Percentiles rank a stretch among this genome's conserved stretches.
Conservation (phyloP, 1,140 invertebrate species). For the Thrips palmi region DNA sequence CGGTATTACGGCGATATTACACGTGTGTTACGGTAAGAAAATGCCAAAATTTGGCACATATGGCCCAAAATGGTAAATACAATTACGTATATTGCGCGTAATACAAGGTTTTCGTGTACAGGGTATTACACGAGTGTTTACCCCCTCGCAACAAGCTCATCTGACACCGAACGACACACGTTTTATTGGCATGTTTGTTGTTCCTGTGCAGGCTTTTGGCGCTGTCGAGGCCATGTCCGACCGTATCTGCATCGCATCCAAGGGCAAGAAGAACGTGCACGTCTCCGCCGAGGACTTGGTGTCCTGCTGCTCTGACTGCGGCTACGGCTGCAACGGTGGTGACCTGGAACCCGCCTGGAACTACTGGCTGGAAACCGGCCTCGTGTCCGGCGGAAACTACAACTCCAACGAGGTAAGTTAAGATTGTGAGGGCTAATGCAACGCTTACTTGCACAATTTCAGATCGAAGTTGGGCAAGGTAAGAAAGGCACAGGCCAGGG, state of each 20-base stretch:
- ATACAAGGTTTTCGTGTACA: too few relatives aligned
- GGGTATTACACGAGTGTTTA: too few relatives aligned
- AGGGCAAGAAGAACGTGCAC: conserved; percentile 48
- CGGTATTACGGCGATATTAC: too few relatives aligned
- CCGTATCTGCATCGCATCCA: conserved; percentile 67
- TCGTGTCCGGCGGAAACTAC: conserved; percentile 72
- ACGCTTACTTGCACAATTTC: conserved; percentile 46
- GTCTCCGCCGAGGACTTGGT: conserved; percentile 77
- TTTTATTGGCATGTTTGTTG: too few relatives aligned
- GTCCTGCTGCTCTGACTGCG: conserved; percentile 66
- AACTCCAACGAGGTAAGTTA: conserved; percentile 30
- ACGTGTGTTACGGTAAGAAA: too few relatives aligned
- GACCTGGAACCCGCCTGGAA: conserved; percentile 62
- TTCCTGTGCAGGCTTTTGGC: conserved; percentile 51
- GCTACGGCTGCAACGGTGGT: conserved; percentile 73
- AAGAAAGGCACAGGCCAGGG: conserved; percentile 28
- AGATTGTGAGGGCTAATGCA: conserved; percentile 29
- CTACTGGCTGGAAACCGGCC: conserved; percentile 58
- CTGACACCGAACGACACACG: too few relatives aligned
- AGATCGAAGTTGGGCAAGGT: conserved; percentile 18
- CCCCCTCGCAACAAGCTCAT: neutral
- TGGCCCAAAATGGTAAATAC: too few relatives aligned
- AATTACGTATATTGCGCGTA: too few relatives aligned
- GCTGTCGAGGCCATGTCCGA: conserved; percentile 89
- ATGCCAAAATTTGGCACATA: too few relatives aligned